Conservation (phyloP, 2,113 vertebrate species). For the Kryptolebias marmoratus region DNA sequence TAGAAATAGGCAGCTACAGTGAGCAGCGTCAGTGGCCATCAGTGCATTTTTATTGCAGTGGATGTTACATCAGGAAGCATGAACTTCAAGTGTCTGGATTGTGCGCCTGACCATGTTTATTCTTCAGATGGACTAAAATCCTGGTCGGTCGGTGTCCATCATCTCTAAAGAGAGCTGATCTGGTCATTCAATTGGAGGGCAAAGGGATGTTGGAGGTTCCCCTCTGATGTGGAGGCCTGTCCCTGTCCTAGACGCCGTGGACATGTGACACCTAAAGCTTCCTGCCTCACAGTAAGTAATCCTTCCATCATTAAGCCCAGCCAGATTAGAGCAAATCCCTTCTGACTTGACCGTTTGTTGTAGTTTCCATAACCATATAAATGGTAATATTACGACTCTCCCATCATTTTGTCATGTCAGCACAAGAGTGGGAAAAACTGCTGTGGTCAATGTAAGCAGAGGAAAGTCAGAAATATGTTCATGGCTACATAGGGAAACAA, state of each 20-base stretch:
- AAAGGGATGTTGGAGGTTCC: conserved; percentile 56
- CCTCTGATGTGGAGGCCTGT: conserved; percentile 44
- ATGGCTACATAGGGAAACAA: not conserved
- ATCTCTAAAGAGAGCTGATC: conserved; percentile 57
- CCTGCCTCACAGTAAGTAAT: conserved; percentile 77
- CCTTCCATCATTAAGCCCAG: conserved; percentile 69
- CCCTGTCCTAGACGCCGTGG: conserved; percentile 46
- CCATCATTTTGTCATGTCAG: conserved; percentile 17
- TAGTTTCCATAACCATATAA: conserved; percentile 73
- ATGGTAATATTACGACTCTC: conserved; percentile 61
- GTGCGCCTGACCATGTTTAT: not conserved
- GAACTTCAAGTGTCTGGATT: not conserved
- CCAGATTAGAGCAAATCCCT: conserved; percentile 77
- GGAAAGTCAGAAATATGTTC: not conserved
- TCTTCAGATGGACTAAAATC: conserved; percentile 7
- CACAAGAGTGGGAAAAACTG: conserved; percentile 15
- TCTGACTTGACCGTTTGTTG: conserved; percentile 70
- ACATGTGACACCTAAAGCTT: conserved; percentile 77
- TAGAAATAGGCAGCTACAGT: too few species aligned
- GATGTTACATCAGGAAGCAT: not conserved
- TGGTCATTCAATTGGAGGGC: conserved; percentile 64
- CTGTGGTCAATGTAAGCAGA: not conserved
- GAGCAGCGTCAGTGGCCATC: too few species aligned
- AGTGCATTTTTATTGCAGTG: too few species aligned
- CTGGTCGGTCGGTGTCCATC: conserved; percentile 35